Evolutionary conservation across 2,113 vertebrate species (phyloP).

Genomic region (Dromiciops gliroides): DNA sequence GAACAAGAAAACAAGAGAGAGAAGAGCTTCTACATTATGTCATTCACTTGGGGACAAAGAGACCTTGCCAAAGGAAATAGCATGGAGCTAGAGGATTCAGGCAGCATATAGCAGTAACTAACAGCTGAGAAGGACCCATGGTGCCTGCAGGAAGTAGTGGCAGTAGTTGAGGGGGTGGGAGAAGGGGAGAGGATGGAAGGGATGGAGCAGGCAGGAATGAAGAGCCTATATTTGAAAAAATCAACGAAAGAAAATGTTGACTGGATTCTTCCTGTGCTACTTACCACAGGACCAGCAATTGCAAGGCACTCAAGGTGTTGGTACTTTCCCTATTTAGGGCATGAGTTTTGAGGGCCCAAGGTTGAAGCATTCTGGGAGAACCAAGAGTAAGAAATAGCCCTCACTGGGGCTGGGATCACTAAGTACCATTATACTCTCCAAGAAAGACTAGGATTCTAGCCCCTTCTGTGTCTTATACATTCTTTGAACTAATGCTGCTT

Average conservation of each 20-base stretch:
- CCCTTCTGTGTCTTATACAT: not conserved
- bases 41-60: not conserved
- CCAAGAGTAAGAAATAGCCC: not conserved
- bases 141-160: not conserved
- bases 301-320: not conserved
- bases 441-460: not conserved
- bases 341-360: not conserved
- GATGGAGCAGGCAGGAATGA: not conserved
- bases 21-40: not conserved
- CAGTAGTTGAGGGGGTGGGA: not conserved
- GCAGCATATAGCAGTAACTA: not conserved
- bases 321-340: not conserved
- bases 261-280: not conserved
- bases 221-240: not conserved
- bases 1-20: not conserved
- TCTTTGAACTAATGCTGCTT: not conserved
- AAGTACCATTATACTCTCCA: not conserved
- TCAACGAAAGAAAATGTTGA: not conserved
- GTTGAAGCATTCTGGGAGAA: not conserved
- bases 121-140: not conserved
- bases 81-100: not conserved
- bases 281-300: not conserved
- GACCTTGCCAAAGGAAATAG: not conserved
- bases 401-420: not conserved
- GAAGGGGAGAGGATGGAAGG: not conserved